These are phyloP conservation scores for Actenoides hombroni DNA, from an alignment of 2,113 vertebrate species.

Conservation along the genomic window DNA sequence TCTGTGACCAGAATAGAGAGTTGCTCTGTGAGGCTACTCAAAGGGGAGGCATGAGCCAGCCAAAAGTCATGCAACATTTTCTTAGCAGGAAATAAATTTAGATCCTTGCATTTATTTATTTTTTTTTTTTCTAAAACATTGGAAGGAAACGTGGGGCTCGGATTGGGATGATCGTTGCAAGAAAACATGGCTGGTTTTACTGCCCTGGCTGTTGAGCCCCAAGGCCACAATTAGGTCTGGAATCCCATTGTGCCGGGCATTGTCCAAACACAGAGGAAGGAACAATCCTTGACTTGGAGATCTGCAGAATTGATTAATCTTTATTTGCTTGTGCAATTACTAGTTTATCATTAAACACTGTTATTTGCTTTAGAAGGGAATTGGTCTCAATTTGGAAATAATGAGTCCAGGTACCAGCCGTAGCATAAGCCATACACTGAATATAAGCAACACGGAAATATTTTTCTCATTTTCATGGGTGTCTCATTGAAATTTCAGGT, in stretches of 20 bases:
- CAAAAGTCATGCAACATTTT: not conserved
- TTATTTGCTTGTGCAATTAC: conserved; percentile 17
- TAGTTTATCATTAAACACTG: not conserved
- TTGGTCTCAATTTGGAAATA: not conserved
- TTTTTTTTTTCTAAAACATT: not conserved
- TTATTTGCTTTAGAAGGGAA: not conserved
- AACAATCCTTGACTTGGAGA: not conserved
- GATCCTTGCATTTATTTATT: not conserved
- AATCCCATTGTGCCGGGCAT: conserved; percentile 2
- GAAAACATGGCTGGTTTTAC: conserved; percentile 22
- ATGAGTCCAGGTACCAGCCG: rapidly evolving
- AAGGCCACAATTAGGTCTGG: conserved; percentile 46
- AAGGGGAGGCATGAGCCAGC: not conserved
- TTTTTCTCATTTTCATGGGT: not conserved
- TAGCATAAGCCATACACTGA: not conserved
- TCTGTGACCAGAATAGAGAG: not conserved
- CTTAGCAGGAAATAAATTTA: conserved; percentile 6
- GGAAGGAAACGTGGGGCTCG: not conserved
- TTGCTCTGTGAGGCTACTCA: not conserved
- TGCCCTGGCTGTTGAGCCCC: not conserved
- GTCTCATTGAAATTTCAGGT: not conserved
- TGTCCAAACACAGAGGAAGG: conserved; percentile 17
- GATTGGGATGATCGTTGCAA: not conserved
- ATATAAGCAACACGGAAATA: not conserved
- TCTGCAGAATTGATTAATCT: not conserved